Base-by-base conservation (phyloP, 1,140 invertebrate species). In the Hypsibius dujardini region DNA sequence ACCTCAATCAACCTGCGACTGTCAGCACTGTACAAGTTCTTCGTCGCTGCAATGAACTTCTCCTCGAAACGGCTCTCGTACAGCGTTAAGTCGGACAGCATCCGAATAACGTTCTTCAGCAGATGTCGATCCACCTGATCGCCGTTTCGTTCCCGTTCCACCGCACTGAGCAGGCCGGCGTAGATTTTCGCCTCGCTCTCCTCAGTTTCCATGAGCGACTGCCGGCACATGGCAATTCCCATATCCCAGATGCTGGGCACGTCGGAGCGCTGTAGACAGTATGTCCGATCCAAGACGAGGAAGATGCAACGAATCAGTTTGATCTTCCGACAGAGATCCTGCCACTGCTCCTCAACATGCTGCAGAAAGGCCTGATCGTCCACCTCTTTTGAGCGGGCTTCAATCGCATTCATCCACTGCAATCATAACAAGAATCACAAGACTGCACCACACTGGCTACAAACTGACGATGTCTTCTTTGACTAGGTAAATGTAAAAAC, bases 231-330 rank as follows among this genome's bases (percentile, higher is more conserved):
- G 78, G 96, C 91, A 76, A 98, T 82, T 46, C 94, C 93, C 89
- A 97, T 92, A 80, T 98, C 94, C 93, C 95, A 98, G 79, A 98
- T 94, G 59, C 94, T 97, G 74, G 88, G 85, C 78, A 97, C 89
- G 74, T 88, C 85, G 71, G 92, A 87, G 81, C 92, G 95, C 79
- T 97, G 93, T 71, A 98, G 82, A 69, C 97, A 92, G 82, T 96
- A 98, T 50, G 93, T 97, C 76, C 95, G 84, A 81, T 98, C 95
- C 75, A 98, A 84, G 79, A 93, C 97, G 62, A 97, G 83, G 81
- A 98, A 98, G 79, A 98, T 97, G 82, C 92, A 95, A 71, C 95
- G 84, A 74, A 97, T 95, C 92, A 98, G 42, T 42, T 67, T 67
- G 7, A 42, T 67, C 62, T 67, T 67, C 7, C 3, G 7, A 42